These are phyloP conservation scores for Anableps anableps DNA, from an alignment of 2,797 vertebrate species.

Conservation along the genomic window DNA sequence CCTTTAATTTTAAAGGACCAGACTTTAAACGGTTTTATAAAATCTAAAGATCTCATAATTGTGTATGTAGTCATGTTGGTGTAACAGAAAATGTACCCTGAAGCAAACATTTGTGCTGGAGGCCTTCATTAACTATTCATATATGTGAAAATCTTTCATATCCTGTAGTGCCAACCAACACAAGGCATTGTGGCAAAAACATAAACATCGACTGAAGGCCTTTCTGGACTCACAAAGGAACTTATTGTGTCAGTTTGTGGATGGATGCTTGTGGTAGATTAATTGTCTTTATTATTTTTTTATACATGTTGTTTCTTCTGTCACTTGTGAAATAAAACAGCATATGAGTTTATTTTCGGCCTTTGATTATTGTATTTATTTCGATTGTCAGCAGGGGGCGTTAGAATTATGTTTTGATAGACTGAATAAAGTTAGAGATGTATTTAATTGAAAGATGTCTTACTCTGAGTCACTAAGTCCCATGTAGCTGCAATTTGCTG, in stretches of 20 bases:
- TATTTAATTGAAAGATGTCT: neutral
- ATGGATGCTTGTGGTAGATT: conserved; percentile 25
- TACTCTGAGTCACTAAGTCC: conserved; percentile 17
- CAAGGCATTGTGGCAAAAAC: conserved; percentile 31
- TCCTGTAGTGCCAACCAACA: conserved; percentile 52
- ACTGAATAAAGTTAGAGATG: neutral
- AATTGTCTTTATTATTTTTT: conserved; percentile 53
- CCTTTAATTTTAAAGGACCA: conserved; percentile 7
- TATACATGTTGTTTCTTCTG: conserved; percentile 50
- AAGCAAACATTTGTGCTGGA: conserved; percentile 12
- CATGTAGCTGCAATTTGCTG: neutral
- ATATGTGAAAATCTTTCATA: conserved; percentile 17
- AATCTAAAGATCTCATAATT: conserved; percentile 13
- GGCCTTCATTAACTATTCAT: conserved; percentile 10
- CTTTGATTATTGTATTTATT: neutral
- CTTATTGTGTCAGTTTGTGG: conserved; percentile 17
- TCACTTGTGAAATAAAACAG: conserved; percentile 72
- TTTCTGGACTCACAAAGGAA: conserved; percentile 23
- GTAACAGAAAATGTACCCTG: conserved; percentile 34
- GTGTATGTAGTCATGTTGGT: conserved; percentile 40
- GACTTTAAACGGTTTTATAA: neutral
- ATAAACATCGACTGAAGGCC: conserved; percentile 7
- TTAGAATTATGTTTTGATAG: neutral
- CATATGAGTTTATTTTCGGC: conserved; percentile 46
- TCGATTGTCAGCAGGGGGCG: conserved; percentile 24